A percentile compares a stretch with the other conserved stretches of the same genome.
Evolutionary conservation across 37 sponge, comb jelly and placozoan genomes (phyloP).

Genomic region (Cliona cf. orientalis): DNA sequence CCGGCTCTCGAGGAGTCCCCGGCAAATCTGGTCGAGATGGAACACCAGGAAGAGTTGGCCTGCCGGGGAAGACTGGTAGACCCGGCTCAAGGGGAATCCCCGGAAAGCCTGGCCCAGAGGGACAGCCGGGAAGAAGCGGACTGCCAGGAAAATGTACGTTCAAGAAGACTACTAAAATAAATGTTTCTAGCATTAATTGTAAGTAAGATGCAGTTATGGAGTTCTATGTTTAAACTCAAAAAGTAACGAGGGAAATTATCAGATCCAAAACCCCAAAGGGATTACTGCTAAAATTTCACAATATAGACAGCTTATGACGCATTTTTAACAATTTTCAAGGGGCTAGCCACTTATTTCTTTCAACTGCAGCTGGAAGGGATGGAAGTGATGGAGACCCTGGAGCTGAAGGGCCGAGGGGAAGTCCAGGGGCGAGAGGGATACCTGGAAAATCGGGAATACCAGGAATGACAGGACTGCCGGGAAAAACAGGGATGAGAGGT

Average conservation of each 20-base stretch:
- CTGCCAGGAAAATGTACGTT: conserved; percentile 10
- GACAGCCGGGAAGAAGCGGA: conserved; percentile 1
- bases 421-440: neutral
- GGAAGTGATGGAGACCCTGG: conserved; percentile 7
- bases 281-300: no score
- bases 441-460: conserved; percentile 1
- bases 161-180: neutral
- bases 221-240: no score
- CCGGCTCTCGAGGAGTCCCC: neutral
- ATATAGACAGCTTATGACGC: no score
- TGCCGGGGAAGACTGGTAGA: neutral
- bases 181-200: neutral
- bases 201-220: no score
- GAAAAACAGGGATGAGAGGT: neutral
- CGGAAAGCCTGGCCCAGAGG: neutral
- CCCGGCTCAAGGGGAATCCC: conserved; percentile 3
- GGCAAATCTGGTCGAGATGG: neutral
- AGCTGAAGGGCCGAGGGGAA: neutral
- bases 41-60: neutral
- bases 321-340: neutral
- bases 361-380: neutral
- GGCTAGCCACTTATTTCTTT: neutral
- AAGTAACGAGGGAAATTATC: no score
- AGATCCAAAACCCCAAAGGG: no score
- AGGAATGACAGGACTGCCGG: neutral